Evolutionary conservation across 2,113 vertebrate species (phyloP).

Genomic region (Centropus unirufus): DNA sequence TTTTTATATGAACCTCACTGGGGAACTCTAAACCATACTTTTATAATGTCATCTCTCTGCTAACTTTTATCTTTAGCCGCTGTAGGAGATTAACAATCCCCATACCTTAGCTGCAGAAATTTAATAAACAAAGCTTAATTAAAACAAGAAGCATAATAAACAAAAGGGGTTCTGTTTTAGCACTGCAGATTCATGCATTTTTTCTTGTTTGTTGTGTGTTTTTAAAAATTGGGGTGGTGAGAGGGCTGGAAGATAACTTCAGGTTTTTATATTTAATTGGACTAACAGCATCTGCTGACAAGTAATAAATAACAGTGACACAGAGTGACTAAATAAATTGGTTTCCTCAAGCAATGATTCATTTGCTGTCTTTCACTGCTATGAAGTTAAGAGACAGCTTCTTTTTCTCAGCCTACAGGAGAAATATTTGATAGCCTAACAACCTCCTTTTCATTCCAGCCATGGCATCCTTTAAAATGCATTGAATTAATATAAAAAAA

Average conservation of each 20-base stretch:
- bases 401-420: slow-evolving; percentile 73
- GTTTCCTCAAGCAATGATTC: slow-evolving; percentile 86
- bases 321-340: slow-evolving; percentile 88
- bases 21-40: slow-evolving; percentile 38
- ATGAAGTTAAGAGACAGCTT: slow-evolving; percentile 77
- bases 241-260: slow-evolving; percentile 49
- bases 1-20: slow-evolving; percentile 4
- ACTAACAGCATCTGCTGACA: slow-evolving; percentile 85
- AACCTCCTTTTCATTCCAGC: slow-evolving; percentile 35
- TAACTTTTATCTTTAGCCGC: slow-evolving; percentile 55
- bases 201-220: slow-evolving; percentile 63
- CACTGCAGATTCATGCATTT: slow-evolving; percentile 52
- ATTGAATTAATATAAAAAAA: slow-evolving; percentile 50
- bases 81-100: slow-evolving; percentile 60
- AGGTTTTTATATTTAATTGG: slow-evolving; percentile 86
- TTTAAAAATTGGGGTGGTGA: slow-evolving; percentile 16
- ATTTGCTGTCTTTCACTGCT: slow-evolving; percentile 83
- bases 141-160: slow-evolving; percentile 63
- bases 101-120: slow-evolving; percentile 41
- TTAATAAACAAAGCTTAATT: slow-evolving; percentile 67
- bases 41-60: slow-evolving; percentile 14
- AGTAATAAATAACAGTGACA: slow-evolving; percentile 89
- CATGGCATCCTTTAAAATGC: slow-evolving; percentile 14
- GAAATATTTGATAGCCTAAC: slow-evolving; percentile 65
- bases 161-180: slow-evolving; percentile 39